These are phyloP conservation scores for Nipponacmea schrenckii DNA, from an alignment of 2,888 invertebrate species.

Conservation along the genomic window DNA sequence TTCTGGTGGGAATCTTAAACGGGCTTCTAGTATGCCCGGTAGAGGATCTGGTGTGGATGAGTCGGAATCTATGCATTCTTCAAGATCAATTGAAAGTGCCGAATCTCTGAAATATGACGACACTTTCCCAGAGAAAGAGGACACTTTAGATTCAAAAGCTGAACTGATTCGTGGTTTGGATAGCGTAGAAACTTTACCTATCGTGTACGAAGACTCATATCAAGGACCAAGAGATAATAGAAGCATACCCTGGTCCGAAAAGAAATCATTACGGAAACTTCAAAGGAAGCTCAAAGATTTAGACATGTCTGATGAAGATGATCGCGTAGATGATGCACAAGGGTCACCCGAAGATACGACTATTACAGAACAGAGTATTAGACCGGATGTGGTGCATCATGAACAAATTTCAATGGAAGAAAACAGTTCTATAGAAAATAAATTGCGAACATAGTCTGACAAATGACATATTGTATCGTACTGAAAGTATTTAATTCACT, in stretches of 20 bases:
- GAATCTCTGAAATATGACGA: conserved; percentile 18
- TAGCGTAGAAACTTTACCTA: conserved; percentile 28
- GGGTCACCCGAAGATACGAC: not conserved
- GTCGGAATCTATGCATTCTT: conserved; percentile 7
- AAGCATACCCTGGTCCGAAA: conserved; percentile 24
- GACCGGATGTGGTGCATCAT: conserved; percentile 1
- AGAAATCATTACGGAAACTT: conserved; percentile 27
- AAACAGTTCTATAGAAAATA: too few relatives aligned
- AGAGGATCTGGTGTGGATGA: not conserved
- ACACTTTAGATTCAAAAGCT: conserved; percentile 12
- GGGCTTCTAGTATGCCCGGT: too few relatives aligned
- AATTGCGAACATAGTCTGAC: too few relatives aligned
- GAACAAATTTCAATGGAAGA: not conserved
- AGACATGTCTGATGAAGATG: conserved; percentile 19
- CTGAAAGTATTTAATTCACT: too few relatives aligned
- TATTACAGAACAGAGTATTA: conserved; percentile 10
- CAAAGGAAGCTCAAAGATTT: conserved; percentile 27
- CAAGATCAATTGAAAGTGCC: not conserved
- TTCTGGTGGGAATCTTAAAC: not conserved
- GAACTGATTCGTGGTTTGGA: conserved; percentile 24
- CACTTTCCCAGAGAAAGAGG: conserved; percentile 16
- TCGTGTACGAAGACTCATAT: conserved; percentile 29
- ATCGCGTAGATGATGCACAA: not conserved
- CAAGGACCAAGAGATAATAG: conserved; percentile 24
- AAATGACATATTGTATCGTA: too few relatives aligned